These are phyloP conservation scores for Formica exsecta DNA, from an alignment of 1,140 invertebrate species.

Conservation along the genomic window DNA sequence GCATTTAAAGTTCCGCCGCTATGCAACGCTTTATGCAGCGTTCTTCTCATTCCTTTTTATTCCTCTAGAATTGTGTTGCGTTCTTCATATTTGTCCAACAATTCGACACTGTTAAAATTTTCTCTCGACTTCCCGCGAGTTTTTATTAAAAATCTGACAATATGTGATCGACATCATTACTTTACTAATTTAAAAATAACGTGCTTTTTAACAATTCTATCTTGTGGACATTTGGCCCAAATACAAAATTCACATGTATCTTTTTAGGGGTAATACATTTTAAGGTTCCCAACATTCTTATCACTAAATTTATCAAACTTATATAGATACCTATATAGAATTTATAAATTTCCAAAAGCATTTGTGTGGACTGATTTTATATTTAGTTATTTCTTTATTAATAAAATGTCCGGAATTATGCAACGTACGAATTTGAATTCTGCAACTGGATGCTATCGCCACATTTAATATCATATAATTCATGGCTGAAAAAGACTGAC, in stretches of 20 bases:
- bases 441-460: background rate
- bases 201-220: background rate
- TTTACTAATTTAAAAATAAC: background rate
- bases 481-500: too few relatives aligned
- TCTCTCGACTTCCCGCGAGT: background rate
- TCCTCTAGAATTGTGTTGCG: background rate
- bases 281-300: background rate
- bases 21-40: background rate
- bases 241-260: background rate
- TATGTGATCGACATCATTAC: background rate
- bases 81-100: slow-evolving; percentile 7
- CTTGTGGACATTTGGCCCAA: background rate
- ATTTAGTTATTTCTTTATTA: background rate
- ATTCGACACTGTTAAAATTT: background rate
- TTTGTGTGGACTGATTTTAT: background rate
- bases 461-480: background rate
- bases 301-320: background rate
- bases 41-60: slow-evolving; percentile 13
- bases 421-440: background rate
- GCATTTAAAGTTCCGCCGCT: background rate
- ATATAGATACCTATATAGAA: background rate
- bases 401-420: background rate
- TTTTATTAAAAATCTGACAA: background rate
- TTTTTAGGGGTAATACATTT: background rate
- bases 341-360: background rate